Base-by-base conservation (phyloP, 2,113 vertebrate species). In the Paramisgurnus dabryanus region DNA sequence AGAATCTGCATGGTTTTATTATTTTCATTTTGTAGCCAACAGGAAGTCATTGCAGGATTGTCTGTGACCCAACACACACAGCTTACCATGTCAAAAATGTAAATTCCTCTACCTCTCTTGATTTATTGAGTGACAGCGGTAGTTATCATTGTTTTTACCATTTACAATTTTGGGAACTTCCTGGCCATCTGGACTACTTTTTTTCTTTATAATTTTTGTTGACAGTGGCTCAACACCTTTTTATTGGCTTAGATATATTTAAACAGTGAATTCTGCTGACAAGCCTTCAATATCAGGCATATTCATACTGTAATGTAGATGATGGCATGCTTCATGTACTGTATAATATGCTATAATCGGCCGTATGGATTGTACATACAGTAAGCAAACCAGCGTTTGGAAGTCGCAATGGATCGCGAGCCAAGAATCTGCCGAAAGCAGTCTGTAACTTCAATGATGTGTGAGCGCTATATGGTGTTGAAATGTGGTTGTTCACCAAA, bases 301-400 rank as follows among this genome's bases (percentile, higher is more conserved):
- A 70, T 12, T 15, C 22, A 12, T 12, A 13, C 10, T 6, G 18
- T 40, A 76, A 15, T 49, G 50, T 45, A 75, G 49, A 73, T 64
- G 49, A 66, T 40, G 43, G 34, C 40, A 27, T 70, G 55, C 41
- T 39, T 53, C 22, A 77, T 66, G 57, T 67, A 34, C 27, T 34
- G 27, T 34, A 34, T 34, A 81, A 71, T 18, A 9, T 17, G 7
- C 17, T 41, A 22, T 69, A 73, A 72, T 76, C 78, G 69, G 43
- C 45, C 50, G 13, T 77, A 68, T 18, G 47, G 22, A 68, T 68
- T 67, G 65, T 69, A 67, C 43, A 61, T 53, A 53, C 12, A 58
- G 55, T 7, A 84, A 80, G 77, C 47, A 83, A 67, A 83, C 67
- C 73, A 80, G 69, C 70, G 60, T 77, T 85, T 82, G 77, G 67